Evolutionary conservation across 2,113 vertebrate species (phyloP), one percentile per base, ranked within the genome.

Genomic region (Urocolius indicus): DNA sequence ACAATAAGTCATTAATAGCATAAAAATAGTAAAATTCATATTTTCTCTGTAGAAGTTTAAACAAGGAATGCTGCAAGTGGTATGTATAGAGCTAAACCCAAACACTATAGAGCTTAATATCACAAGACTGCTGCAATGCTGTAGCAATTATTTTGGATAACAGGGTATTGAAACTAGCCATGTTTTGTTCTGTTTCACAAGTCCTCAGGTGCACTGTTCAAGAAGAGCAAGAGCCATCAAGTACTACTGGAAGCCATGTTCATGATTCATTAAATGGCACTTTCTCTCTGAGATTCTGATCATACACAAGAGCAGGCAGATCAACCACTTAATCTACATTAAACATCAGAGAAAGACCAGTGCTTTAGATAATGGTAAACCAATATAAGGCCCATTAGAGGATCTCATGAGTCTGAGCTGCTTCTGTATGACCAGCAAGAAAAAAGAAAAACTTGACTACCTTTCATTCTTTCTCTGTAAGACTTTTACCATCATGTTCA

Each of bases 281-380:
- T n/a, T 73, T 68, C 30, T 83, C 61, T 82, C 36, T 4, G 34
- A 74, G 49, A 62, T 21, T 23, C 38, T 32, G 32, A 63, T 52
- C n/a, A 18, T 87, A 34, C 36, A 49, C 10, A 48, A 12, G 18
- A 84, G 26, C 27, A 57, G 65, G 48, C 61, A 89, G 54, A 67
- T 6, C 79, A 89, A 88, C 27, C 62, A 58, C 1, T 0, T 45
- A 0, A 0, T 16, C 27, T 45, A 1, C 1, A 2, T 32, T 48
- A 66, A 71, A 62, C 9, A 11, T 27, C 29, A n/a, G 41, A 61
- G 27, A 77, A 73, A 62, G 12, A 52, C 5, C 9, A 45, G 67
- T 2, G 7, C 62, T 38, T 75, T 34, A 32, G 30, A 6, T 74
- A 57, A 57, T 45, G 20, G n/a, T 59, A 63, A 85, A 62, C 30